Conservation (phyloP, 1,140 invertebrate species). For the Medauroidea extradentata region DNA sequence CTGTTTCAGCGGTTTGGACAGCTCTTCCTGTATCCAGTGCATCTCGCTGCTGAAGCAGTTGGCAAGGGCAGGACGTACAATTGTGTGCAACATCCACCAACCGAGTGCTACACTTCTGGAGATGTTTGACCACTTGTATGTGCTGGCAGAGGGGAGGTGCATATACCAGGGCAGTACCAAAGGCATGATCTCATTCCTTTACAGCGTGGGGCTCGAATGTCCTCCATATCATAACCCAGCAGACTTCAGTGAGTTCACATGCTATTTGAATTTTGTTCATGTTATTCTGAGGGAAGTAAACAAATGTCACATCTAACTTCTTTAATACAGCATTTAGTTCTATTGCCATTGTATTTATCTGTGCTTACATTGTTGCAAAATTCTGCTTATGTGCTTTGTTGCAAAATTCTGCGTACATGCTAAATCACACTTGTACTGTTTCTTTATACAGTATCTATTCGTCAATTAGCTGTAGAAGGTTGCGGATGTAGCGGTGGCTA, state of each 20-base stretch:
- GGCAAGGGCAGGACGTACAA: conserved; percentile 64
- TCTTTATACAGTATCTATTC: too few species aligned
- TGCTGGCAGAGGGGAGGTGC: conserved; percentile 54
- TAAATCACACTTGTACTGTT: too few species aligned
- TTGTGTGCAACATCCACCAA: conserved; percentile 81
- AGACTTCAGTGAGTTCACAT: conserved; percentile 32
- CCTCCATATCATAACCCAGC: conserved; percentile 34
- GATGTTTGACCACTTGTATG: conserved; percentile 66
- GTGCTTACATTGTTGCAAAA: background rate
- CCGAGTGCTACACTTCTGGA: conserved; percentile 73
- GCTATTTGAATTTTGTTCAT: background rate
- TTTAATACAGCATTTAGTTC: background rate
- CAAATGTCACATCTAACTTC: background rate
- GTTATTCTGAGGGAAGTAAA: background rate
- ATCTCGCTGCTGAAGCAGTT: conserved; percentile 52
- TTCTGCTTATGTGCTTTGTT: too few species aligned
- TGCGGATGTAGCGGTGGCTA: too few species aligned
- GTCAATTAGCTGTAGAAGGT: too few species aligned
- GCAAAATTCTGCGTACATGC: too few species aligned
- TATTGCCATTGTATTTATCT: background rate
- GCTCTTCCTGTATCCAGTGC: conserved; percentile 64
- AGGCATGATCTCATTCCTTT: conserved; percentile 48
- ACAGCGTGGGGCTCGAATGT: conserved; percentile 23
- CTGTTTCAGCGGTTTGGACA: conserved; percentile 65
- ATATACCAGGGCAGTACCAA: conserved; percentile 50